Evolutionary conservation across 1,140 invertebrate species (phyloP).

Genomic region (Polyergus mexicanus): DNA sequence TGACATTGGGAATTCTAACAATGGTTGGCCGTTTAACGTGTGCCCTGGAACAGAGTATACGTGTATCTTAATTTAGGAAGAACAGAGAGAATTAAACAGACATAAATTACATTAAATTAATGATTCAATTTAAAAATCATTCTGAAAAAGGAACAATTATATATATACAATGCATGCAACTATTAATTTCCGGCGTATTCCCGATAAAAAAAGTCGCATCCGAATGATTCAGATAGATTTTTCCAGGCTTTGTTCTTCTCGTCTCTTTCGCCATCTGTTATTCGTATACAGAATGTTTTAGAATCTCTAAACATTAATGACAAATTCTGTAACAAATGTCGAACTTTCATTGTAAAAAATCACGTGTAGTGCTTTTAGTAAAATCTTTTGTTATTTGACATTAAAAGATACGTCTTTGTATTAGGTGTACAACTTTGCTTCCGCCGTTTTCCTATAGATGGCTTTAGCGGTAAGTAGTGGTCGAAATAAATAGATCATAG

Average conservation of each 20-base stretch:
- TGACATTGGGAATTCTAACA: slow-evolving; percentile 93
- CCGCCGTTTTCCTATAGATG: no score
- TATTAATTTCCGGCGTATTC: slow-evolving; percentile 40
- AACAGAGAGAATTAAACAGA: no score
- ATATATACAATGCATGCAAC: background rate
- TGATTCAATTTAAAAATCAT: background rate
- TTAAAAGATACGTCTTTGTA: background rate
- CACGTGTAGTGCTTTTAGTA: background rate
- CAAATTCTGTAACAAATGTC: background rate
- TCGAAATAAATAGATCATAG: no score
- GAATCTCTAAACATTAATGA: slow-evolving; percentile 5
- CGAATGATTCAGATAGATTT: slow-evolving; percentile 40
- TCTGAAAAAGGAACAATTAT: background rate
- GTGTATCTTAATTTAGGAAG: background rate
- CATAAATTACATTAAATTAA: background rate
- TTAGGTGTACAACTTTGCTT: no score
- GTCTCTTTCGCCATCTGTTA: background rate
- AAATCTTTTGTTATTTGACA: background rate
- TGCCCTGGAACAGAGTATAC: slow-evolving; percentile 88
- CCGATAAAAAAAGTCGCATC: slow-evolving; percentile 36
- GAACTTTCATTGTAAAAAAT: background rate
- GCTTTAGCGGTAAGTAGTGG: no score
- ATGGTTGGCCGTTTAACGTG: slow-evolving; percentile 93
- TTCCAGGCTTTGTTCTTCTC: slow-evolving; percentile 38
- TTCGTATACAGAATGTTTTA: slow-evolving; percentile 25